Evolutionary conservation across 1,140 invertebrate genomes (phyloP), one percentile per base, ranked within the genome.

Genomic region (Caenorhabditis briggsae): DNA sequence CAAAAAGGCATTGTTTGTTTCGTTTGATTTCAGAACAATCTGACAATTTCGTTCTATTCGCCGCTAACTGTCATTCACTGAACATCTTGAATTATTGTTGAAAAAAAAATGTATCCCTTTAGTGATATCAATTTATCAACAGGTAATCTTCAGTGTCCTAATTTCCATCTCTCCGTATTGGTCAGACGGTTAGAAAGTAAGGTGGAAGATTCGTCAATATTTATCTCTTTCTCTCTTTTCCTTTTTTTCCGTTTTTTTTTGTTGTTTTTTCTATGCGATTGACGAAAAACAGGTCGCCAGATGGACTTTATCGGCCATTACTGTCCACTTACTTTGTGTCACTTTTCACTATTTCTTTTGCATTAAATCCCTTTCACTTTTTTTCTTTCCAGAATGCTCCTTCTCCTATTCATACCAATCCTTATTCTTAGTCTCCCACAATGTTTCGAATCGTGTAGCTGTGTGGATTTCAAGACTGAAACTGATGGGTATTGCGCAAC

Each of bases 401-500:
- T 46, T 20, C 18, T 46, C 46, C 14, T 74, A 11, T n/a, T 48
- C 65, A 46, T 5, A 18, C 7, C 46, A 5, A 43, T 70, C 9
- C 65, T 70, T 5, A n/a, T 43, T 43, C 14, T 70, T 2, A 64
- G 7, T 5, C 23, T 50, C 2, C 70, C 46, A 12, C 12, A 23
- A 14, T 11, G 14, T 20, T 78, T 50, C 3, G 70, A 78, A 53
- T 78, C 70, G 0, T 78, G 70, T 50, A 78, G 70, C 11, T 78
- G 70, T 50, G 23, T 78, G 70, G 70, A 53, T 12, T 50, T 78
- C n/a, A 16, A 23, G 11, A 50, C 43, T 12, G 70, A 78, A 12
- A 78, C 25, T 23, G 70, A 78, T 1, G 70, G 70, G 53, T 78
- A 78, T 50, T 78, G 70, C 46, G 46, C 70, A 78, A 78, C 70